Evolutionary conservation across 2,888 invertebrate genomes (phyloP).

Genomic region (Diabrotica balteata): DNA sequence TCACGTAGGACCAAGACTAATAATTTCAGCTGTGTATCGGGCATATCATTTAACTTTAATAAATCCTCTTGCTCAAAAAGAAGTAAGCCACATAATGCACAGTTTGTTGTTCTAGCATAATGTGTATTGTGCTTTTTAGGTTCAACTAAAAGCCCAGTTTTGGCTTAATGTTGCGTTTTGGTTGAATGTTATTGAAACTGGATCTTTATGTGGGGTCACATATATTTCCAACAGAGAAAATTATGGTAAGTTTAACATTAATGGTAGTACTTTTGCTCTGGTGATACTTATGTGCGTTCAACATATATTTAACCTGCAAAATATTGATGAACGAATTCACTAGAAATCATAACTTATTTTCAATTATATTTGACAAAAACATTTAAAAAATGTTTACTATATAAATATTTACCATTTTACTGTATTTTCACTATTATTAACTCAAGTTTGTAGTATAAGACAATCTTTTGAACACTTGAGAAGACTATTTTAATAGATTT

Average conservation of each 20-base stretch:
- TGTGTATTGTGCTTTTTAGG: slow-evolving; percentile 56
- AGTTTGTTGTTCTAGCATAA: background rate
- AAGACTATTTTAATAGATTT: too few species aligned
- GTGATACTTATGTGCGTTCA: background rate
- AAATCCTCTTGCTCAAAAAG: slow-evolving; percentile 64
- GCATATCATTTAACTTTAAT: slow-evolving; percentile 79
- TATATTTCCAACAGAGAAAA: slow-evolving; percentile 95
- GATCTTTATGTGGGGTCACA: slow-evolving; percentile 87
- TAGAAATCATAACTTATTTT: too few species aligned
- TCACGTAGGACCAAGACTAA: slow-evolving; percentile 88
- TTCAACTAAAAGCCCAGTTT: slow-evolving; percentile 64
- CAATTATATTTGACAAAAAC: too few species aligned
- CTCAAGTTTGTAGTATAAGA: too few species aligned
- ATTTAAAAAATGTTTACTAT: too few species aligned
- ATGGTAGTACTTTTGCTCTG: too few species aligned
- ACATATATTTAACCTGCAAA: background rate
- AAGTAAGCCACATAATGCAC: slow-evolving; percentile 53
- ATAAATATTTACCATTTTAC: too few species aligned
- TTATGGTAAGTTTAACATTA: slow-evolving; percentile 70
- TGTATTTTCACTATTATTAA: too few species aligned
- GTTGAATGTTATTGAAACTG: slow-evolving; percentile 85
- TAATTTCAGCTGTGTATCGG: slow-evolving; percentile 87
- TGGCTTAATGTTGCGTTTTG: slow-evolving; percentile 78
- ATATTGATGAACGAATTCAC: too few species aligned
- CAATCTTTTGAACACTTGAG: too few species aligned